A percentile compares a stretch with the other conserved stretches of the same genome.
Conservation (phyloP, 1,140 invertebrate species). For the Trypoxylus dichotomus region DNA sequence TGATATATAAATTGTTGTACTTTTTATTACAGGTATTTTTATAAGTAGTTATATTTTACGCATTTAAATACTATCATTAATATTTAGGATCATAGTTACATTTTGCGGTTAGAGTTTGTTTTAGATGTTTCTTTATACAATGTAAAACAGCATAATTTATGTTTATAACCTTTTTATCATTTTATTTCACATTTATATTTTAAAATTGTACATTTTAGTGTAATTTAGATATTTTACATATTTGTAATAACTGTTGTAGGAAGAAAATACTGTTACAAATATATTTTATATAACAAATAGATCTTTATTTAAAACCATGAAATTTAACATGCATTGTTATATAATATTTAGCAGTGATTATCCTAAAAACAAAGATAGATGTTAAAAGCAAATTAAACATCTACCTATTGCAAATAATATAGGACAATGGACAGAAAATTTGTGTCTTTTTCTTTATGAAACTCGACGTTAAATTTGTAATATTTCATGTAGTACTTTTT, state of each 20-base stretch:
- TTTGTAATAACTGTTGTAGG: conserved; percentile 19
- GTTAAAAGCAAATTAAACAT: too few species aligned
- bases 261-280: not conserved
- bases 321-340: too few species aligned
- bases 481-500: too few species aligned
- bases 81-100: not conserved
- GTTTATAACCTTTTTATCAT: not conserved
- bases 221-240: conserved; percentile 10
- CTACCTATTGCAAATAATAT: too few species aligned
- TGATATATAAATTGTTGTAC: not conserved
- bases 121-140: too few species aligned
- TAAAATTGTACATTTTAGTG: not conserved
- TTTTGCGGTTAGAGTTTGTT: not conserved
- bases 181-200: not conserved
- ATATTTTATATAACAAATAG: conserved; percentile 9
- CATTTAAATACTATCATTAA: not conserved
- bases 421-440: too few species aligned
- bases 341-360: too few species aligned
- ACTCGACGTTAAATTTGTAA: too few species aligned
- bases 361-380: not conserved
- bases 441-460: too few species aligned
- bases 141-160: not conserved
- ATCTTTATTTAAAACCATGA: not conserved
- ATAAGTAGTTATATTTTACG: not conserved
- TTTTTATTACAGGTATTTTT: not conserved